phyloP scores from a whole-genome alignment of 2,797 vertebrate species.

The Mionectes olivaceus region DNA sequence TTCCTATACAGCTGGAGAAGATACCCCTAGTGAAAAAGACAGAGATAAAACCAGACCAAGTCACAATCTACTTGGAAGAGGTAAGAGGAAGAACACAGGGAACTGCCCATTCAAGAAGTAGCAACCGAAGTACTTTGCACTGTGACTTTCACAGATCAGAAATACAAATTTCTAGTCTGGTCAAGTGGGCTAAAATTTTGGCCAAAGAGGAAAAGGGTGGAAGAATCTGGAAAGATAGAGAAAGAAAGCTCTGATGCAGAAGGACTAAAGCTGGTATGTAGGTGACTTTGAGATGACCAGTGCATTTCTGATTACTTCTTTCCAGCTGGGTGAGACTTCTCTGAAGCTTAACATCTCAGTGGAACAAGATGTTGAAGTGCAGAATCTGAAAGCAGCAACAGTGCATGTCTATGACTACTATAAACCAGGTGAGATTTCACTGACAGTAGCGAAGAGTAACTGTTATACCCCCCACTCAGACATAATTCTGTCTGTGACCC shows the following conservation, averaged over 20 bases:
- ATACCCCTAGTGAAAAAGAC: constrained; percentile 34
- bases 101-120: background rate
- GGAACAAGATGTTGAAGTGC: constrained; percentile 63
- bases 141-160: background rate
- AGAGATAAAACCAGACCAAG: constrained; percentile 40
- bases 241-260: background rate
- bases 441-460: background rate
- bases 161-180: background rate
- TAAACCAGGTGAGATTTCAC: constrained; percentile 61
- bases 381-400: constrained; percentile 71
- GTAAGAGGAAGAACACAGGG: constrained; percentile 27
- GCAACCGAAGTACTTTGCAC: background rate
- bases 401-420: constrained; percentile 75
- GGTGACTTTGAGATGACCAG: background rate
- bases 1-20: constrained; percentile 33
- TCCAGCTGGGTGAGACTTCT: constrained; percentile 43
- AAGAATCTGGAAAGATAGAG: background rate
- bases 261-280: background rate
- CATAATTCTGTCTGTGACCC: background rate
- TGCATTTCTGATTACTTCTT: background rate
- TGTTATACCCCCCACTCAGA: background rate
- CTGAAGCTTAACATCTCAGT: constrained; percentile 63
- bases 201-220: background rate
- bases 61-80: constrained; percentile 61
- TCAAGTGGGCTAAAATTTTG: background rate